Conservation (phyloP, 2,888 invertebrate genomes). For the Thera obeliscata region DNA sequence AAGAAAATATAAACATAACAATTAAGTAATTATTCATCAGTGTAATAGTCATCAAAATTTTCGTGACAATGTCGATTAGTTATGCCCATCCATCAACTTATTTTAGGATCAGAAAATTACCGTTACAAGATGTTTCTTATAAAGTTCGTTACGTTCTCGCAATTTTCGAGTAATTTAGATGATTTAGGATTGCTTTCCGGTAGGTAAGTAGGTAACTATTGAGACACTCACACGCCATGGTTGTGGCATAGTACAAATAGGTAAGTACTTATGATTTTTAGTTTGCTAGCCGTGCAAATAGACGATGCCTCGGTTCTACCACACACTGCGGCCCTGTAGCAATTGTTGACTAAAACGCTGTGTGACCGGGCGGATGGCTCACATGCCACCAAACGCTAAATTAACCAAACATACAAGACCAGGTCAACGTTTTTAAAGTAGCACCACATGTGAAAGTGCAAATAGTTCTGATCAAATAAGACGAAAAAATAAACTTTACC, state of each 20-base stretch:
- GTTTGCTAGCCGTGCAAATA: slow-evolving; percentile 59
- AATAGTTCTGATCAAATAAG: slow-evolving; percentile 75
- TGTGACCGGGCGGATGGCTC: slow-evolving; percentile 41
- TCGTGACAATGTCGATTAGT: neutral
- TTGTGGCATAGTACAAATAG: slow-evolving; percentile 70
- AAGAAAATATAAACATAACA: slow-evolving; percentile 3
- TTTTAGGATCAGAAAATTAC: neutral
- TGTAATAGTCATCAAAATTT: neutral
- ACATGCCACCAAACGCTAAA: slow-evolving; percentile 61
- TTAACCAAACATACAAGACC: slow-evolving; percentile 71
- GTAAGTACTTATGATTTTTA: neutral
- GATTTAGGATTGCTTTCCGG: slow-evolving; percentile 46
- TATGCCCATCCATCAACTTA: neutral
- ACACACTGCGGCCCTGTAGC: slow-evolving; percentile 24
- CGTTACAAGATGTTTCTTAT: slow-evolving; percentile 53
- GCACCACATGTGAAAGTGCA: slow-evolving; percentile 78
- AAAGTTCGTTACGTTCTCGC: slow-evolving; percentile 48
- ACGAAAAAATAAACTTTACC: slow-evolving; percentile 66
- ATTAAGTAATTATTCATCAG: neutral
- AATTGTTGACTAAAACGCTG: slow-evolving; percentile 10
- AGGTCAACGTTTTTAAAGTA: slow-evolving; percentile 80
- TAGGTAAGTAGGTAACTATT: slow-evolving; percentile 35
- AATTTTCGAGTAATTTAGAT: slow-evolving; percentile 57
- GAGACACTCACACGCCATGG: slow-evolving; percentile 61
- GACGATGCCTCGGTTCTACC: slow-evolving; percentile 41